Percentiles rank a stretch among this genome's conserved stretches.
phyloP scores from a whole-genome alignment of 2,888 invertebrate genomes.

The Sminthurinus aureus region DNA sequence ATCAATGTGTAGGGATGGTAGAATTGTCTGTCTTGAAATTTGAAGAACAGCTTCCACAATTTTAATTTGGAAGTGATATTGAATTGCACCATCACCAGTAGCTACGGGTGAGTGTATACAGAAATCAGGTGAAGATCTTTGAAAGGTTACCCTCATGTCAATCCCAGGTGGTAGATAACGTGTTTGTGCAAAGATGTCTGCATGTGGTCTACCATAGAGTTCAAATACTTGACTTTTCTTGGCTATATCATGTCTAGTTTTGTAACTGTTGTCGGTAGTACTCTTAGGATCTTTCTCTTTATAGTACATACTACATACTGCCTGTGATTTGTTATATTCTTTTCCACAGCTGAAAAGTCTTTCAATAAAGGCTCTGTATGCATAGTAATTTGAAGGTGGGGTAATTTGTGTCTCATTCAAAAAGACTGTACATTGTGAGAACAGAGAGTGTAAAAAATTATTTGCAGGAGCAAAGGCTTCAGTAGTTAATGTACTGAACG shows the following conservation, averaged over 20 bases:
- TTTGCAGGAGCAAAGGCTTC: not conserved
- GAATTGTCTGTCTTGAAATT: conserved; percentile 30
- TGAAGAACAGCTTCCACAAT: conserved; percentile 42
- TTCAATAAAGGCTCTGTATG: not conserved
- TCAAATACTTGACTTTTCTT: conserved; percentile 43
- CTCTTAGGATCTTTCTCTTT: not conserved
- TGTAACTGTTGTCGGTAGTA: conserved; percentile 3
- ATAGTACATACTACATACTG: not conserved
- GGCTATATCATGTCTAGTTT: conserved; percentile 11
- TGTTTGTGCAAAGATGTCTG: conserved; percentile 37
- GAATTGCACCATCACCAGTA: not conserved
- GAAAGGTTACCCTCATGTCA: conserved; percentile 42
- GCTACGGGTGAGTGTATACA: conserved; percentile 19
- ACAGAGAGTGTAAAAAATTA: not conserved
- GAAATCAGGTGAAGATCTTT: conserved; percentile 37
- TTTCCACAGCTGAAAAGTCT: not conserved
- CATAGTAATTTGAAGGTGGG: not conserved
- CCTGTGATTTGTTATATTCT: not conserved
- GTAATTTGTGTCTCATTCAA: not conserved
- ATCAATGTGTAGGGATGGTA: conserved; percentile 40
- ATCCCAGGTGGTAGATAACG: conserved; percentile 42
- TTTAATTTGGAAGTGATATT: conserved; percentile 24
- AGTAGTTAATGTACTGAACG: not conserved
- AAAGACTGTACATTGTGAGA: not conserved
- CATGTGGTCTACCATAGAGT: conserved; percentile 43